These are phyloP conservation scores for Euleptes europaea DNA, from an alignment of 2,113 vertebrate genomes.

Conservation along the genomic window DNA sequence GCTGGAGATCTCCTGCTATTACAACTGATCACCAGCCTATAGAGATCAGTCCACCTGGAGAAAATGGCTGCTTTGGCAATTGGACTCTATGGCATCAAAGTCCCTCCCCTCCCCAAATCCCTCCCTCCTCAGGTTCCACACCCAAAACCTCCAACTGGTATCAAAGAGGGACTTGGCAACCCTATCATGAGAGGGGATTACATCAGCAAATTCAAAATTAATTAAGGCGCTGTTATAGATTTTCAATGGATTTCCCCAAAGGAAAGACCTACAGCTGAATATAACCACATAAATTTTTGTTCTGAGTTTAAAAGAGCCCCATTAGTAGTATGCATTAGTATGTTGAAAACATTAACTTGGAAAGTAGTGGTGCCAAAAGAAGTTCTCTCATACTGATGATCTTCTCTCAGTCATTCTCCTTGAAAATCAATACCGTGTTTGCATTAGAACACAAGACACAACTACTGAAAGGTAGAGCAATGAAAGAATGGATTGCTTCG, in stretches of 20 bases:
- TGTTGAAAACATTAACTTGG: background rate
- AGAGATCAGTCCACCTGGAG: too few relatives aligned
- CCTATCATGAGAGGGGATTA: background rate
- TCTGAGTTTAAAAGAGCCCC: background rate
- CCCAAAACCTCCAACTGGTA: too few relatives aligned
- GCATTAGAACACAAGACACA: background rate
- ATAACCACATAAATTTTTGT: conserved; percentile 18
- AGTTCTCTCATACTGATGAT: background rate
- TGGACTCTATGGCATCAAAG: too few relatives aligned
- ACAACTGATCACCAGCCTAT: too few relatives aligned
- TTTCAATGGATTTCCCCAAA: conserved; percentile 20
- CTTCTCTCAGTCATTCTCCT: background rate
- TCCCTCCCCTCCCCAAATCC: too few relatives aligned
- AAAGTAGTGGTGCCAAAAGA: background rate
- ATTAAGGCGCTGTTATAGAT: conserved; percentile 11
- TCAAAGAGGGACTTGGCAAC: too few relatives aligned
- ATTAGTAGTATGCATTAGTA: conserved; percentile 6
- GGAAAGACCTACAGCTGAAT: conserved; percentile 23
- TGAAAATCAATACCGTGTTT: background rate
- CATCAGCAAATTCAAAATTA: conserved; percentile 17
- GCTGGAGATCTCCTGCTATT: too few relatives aligned
- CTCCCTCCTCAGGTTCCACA: too few relatives aligned
- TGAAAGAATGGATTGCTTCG: background rate
- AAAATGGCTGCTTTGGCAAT: too few relatives aligned
- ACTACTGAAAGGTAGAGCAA: background rate